Evolutionary conservation across 2,113 vertebrate genomes (phyloP).

Genomic region (Proterorhinus semilunaris): DNA sequence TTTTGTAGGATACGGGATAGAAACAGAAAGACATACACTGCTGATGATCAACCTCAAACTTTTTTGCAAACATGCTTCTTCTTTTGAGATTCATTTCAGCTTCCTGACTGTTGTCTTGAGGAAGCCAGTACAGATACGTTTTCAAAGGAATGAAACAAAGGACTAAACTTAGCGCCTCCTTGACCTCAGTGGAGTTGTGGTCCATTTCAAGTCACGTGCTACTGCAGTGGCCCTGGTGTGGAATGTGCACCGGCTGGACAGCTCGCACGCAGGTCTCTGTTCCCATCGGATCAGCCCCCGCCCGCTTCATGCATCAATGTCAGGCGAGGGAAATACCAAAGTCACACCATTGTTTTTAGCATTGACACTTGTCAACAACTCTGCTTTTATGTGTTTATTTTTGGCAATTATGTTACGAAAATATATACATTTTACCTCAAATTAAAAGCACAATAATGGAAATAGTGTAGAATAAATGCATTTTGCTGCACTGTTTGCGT

Average conservation of each 20-base stretch:
- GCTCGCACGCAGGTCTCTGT: conserved; percentile 32
- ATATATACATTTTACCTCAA: no score
- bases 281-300: conserved; percentile 18
- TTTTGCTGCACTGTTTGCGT: no score
- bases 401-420: neutral
- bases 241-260: conserved; percentile 35
- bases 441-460: no score
- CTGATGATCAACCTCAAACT: conserved; percentile 3
- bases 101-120: neutral
- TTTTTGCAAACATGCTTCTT: neutral
- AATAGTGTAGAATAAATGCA: no score
- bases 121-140: neutral
- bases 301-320: conserved; percentile 30
- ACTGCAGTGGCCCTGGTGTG: conserved; percentile 19
- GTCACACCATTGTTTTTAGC: conserved; percentile 56
- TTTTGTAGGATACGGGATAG: conserved; percentile 11
- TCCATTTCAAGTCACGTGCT: conserved; percentile 8
- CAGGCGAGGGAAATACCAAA: conserved; percentile 59
- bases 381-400: conserved; percentile 44
- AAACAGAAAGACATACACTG: conserved; percentile 5
- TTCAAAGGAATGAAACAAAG: neutral
- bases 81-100: neutral
- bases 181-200: neutral
- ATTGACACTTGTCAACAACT: conserved; percentile 32
- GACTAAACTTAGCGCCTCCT: neutral